Evolutionary conservation across 2,888 invertebrate species (phyloP).

Genomic region (Platycheirus rosarum): DNA sequence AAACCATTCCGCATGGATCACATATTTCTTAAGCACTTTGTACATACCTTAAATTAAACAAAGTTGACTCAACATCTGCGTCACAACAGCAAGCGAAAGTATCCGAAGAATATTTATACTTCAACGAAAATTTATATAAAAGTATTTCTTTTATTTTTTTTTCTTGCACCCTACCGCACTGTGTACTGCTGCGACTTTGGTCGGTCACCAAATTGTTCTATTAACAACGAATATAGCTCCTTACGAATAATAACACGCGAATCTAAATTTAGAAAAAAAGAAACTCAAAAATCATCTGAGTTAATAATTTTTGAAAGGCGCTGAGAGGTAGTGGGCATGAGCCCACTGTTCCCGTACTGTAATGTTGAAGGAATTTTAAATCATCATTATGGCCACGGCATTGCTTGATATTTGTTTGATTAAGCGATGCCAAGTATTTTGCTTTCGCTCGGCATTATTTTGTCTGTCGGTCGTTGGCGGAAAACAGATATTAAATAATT

Average conservation of each 20-base stretch:
- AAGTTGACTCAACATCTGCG: neutral
- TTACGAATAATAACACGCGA: constrained; percentile 6
- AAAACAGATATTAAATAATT: constrained; percentile 67
- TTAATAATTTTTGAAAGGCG: constrained; percentile 36
- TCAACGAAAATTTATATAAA: neutral
- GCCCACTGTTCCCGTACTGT: constrained; percentile 10
- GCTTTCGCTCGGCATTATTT: constrained; percentile 22
- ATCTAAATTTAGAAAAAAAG: constrained; percentile 31
- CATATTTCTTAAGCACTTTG: neutral
- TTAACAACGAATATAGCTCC: constrained; percentile 24
- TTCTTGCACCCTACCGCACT: neutral
- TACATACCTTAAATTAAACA: neutral
- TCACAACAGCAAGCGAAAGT: constrained; percentile 21
- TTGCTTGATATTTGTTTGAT: constrained; percentile 5
- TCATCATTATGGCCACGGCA: constrained; percentile 40
- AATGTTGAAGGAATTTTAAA: constrained; percentile 56
- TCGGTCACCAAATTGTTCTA: constrained; percentile 19
- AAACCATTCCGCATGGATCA: too few species aligned
- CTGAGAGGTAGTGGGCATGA: constrained; percentile 26
- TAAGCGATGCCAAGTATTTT: constrained; percentile 55
- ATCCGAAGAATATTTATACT: neutral
- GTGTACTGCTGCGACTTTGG: too few species aligned
- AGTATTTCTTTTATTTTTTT: constrained; percentile 4
- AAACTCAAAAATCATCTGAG: neutral
- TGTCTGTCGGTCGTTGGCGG: constrained; percentile 53